phyloP scores from a whole-genome alignment of 2,888 invertebrate species.

The Anarsia innoxiella region DNA sequence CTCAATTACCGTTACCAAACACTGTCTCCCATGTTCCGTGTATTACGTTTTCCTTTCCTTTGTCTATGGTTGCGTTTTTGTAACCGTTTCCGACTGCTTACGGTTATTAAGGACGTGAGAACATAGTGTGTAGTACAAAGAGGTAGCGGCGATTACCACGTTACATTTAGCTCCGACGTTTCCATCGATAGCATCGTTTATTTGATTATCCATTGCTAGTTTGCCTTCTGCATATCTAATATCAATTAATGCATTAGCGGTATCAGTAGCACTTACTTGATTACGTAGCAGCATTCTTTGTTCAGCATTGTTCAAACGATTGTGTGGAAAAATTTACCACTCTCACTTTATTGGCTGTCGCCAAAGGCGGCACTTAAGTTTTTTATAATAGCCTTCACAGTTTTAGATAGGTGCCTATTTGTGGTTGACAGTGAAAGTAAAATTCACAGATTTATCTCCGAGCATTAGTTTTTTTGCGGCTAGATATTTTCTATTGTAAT shows the following conservation, averaged over 20 bases:
- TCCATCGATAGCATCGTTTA: conserved; percentile 32
- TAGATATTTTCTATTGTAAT: too few species aligned
- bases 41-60: conserved; percentile 62
- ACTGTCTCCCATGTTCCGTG: conserved; percentile 48
- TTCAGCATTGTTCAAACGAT: neutral
- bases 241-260: neutral
- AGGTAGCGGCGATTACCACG: conserved; percentile 37
- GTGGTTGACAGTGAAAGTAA: conserved; percentile 40
- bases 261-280: conserved; percentile 6
- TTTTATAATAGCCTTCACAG: conserved; percentile 19
- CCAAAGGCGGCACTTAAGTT: conserved; percentile 8
- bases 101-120: conserved; percentile 70
- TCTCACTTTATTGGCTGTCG: conserved; percentile 24
- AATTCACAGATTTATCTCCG: neutral
- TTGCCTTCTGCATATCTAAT: conserved; percentile 19
- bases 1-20: conserved; percentile 30
- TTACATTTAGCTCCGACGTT: conserved; percentile 44
- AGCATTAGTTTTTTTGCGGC: conserved; percentile 1
- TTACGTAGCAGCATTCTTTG: neutral
- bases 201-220: conserved; percentile 37
- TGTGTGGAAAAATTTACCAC: conserved; percentile 15
- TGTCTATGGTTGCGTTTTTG: conserved; percentile 65
- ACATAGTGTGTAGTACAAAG: conserved; percentile 35
- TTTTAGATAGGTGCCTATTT: conserved; percentile 13
- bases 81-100: conserved; percentile 62